Percentiles rank a stretch among this genome's conserved stretches.
These are phyloP conservation scores for Florisuga fusca DNA, from an alignment of 2,797 vertebrate species.

Conservation along the genomic window DNA sequence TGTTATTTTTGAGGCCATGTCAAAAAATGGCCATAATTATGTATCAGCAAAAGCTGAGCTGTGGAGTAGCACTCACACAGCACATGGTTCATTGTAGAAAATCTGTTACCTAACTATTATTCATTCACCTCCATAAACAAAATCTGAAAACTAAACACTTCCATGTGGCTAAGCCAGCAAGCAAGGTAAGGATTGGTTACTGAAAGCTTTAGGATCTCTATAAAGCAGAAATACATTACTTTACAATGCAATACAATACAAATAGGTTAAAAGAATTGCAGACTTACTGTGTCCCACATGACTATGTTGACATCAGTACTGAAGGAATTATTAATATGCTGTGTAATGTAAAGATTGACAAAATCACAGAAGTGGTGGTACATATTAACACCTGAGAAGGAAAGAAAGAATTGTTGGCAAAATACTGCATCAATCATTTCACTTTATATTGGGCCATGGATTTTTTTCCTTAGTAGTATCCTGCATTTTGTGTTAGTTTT, in stretches of 20 bases:
- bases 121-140: not conserved
- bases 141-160: not conserved
- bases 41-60: not conserved
- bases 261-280: not conserved
- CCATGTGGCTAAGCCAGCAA: not conserved
- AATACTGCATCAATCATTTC: not conserved
- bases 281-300: slow-evolving; percentile 98
- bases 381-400: slow-evolving; percentile 93
- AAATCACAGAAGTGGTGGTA: slow-evolving; percentile 99
- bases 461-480: not conserved
- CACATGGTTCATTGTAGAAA: not conserved
- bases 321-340: slow-evolving; percentile 96
- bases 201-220: not conserved
- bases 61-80: not conserved
- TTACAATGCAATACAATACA: not conserved
- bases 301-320: slow-evolving; percentile 89
- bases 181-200: not conserved
- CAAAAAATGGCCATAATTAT: not conserved
- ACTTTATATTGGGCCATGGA: not conserved
- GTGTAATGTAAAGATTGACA: slow-evolving; percentile 95
- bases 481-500: not conserved
- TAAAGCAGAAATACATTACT: not conserved
- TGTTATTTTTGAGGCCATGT: not conserved
- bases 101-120: not conserved
- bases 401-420: slow-evolving; percentile 24